Evolutionary conservation across 1,140 invertebrate species (phyloP), one percentile per base, ranked within the genome.

Genomic region (Rhopalosiphum maidis): DNA sequence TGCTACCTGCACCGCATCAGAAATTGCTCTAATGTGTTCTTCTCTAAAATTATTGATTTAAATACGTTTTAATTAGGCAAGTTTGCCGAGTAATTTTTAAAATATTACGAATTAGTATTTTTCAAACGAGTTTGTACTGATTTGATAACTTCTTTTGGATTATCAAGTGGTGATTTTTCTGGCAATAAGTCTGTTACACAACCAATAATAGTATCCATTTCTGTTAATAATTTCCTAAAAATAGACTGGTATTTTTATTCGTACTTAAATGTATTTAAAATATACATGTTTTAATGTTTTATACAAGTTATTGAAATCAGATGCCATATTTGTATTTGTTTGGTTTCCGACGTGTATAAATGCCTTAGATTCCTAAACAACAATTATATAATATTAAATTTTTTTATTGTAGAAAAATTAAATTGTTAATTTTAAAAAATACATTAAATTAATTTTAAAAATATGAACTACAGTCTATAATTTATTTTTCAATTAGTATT

Each of bases 141-240:
- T 54, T 92, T 92, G 6, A 92, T 92, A 23, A 92, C 22, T 85
- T 83, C 77, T 43, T 92, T 82, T 9, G 91, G 91, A 83, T 92
- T 85, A 41, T 54, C 91, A 23, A 92, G 22, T 41, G 91, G n/a
- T 25, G 48, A n/a, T 92, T 85, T 92, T 51, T 92, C 91, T 23
- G 68, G 68, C 22, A 92, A 83, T 30, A 92, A 48, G 18, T 92
- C 77, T 25, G 91, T 86, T 60, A 93, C 77, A 86, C 48, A 93
- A 55, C 82, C 91, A 86, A 86, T 86, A 54, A 92, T 51, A 8
- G 77, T 48, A 55, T 86, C 91, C 91, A 93, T 86, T 86, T 55
- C 48, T 18, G 91, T 83, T 30, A 93, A 86, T 46, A 86, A 85
- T 93, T 93, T 93, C 8, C 91, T 93, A 11, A n/a, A 85, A 91